These are phyloP conservation scores for Malurus leucopterus DNA, from an alignment of 2,797 vertebrate genomes.

Conservation along the genomic window DNA sequence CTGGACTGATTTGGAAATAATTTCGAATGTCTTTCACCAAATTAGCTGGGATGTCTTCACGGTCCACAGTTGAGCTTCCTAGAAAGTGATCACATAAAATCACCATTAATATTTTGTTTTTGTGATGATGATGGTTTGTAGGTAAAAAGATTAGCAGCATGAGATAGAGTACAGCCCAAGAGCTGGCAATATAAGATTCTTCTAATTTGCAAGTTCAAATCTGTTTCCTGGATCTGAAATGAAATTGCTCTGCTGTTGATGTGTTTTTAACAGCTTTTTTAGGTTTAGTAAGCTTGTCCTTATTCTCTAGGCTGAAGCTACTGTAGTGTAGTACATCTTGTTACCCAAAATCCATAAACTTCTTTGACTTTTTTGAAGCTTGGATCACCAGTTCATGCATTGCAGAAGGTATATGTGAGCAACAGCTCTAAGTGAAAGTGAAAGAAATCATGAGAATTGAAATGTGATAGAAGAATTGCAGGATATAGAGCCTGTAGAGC, in stretches of 20 bases:
- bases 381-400: background rate
- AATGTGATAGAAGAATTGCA: background rate
- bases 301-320: background rate
- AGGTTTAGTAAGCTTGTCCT: background rate
- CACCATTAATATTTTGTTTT: background rate
- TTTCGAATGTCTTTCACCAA: conserved; percentile 95
- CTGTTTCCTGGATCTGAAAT: background rate
- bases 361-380: background rate
- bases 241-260: background rate
- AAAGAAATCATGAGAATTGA: background rate
- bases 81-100: conserved; percentile 27
- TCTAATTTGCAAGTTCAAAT: background rate
- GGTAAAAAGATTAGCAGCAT: background rate
- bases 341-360: background rate
- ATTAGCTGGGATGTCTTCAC: conserved; percentile 86
- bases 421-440: background rate
- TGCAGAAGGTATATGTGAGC: background rate
- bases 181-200: background rate
- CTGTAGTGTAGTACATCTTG: background rate
- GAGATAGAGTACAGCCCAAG: background rate
- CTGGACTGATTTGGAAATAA: conserved; percentile 96
- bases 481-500: background rate
- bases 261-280: background rate
- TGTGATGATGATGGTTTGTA: background rate
- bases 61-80: conserved; percentile 92